A percentile compares a stretch with the other conserved stretches of the same genome.
Conservation (phyloP, 2,797 vertebrate genomes). For the Neopelma chrysocephalum region DNA sequence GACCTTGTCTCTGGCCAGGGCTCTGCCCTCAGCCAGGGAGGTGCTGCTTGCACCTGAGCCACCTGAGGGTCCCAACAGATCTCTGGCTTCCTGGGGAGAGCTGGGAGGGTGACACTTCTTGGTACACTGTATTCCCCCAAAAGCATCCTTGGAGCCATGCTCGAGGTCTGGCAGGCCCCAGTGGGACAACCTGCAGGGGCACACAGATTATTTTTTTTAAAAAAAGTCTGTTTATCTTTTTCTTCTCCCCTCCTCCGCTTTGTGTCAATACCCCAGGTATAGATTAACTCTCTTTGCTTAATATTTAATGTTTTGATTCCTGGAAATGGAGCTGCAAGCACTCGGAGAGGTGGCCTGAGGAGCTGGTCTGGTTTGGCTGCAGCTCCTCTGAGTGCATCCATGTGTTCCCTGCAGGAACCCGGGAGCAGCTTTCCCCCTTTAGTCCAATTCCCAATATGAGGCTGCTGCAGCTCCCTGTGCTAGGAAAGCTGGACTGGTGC, state of each 20-base stretch:
- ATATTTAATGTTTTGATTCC: slow-evolving; percentile 28
- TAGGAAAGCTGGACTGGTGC: not conserved
- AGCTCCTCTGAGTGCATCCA: not conserved
- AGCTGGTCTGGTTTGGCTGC: not conserved
- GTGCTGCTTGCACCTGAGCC: not conserved
- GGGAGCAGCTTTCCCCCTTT: not conserved
- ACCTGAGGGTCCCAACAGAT: accelerated
- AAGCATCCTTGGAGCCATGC: accelerated
- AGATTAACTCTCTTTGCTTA: slow-evolving; percentile 52
- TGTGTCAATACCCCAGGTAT: slow-evolving; percentile 23
- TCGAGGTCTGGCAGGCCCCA: accelerated
- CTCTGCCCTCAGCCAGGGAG: not conserved
- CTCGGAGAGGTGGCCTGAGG: not conserved
- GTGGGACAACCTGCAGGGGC: not conserved
- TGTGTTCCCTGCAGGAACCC: not conserved
- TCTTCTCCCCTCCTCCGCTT: not conserved
- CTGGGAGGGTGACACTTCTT: not conserved
- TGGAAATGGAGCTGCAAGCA: not conserved
- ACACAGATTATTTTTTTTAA: not conserved
- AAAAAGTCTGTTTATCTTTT: not conserved
- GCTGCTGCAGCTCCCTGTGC: not conserved
- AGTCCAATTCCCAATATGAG: not conserved
- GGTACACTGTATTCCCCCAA: not conserved
- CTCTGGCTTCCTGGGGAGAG: accelerated
- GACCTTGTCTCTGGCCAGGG: not conserved